Evolutionary conservation across 2,888 invertebrate species (phyloP).

Genomic region (Drosophila koepferae): DNA sequence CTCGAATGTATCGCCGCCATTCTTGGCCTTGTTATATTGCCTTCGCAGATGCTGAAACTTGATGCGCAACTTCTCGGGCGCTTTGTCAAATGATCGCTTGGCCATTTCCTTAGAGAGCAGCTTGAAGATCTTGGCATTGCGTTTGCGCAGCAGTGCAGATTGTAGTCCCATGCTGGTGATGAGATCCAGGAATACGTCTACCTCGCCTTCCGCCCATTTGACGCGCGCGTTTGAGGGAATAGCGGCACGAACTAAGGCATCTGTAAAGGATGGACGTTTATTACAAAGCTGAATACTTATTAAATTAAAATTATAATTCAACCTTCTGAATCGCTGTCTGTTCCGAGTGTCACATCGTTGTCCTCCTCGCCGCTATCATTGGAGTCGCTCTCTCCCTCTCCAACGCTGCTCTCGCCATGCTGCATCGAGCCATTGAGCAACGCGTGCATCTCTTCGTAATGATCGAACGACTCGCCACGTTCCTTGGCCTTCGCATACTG

Average conservation of each 20-base stretch:
- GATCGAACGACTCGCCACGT: slow-evolving; percentile 39
- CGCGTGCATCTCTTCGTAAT: slow-evolving; percentile 47
- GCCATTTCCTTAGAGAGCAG: slow-evolving; percentile 65
- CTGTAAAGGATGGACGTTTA: slow-evolving; percentile 9
- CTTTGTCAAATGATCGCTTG: slow-evolving; percentile 47
- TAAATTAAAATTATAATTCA: not conserved
- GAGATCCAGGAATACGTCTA: slow-evolving; percentile 56
- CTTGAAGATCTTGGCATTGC: slow-evolving; percentile 65
- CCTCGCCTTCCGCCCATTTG: slow-evolving; percentile 66
- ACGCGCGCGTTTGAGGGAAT: slow-evolving; percentile 50
- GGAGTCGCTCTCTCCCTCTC: slow-evolving; percentile 35
- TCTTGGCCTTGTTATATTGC: slow-evolving; percentile 57
- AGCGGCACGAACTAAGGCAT: slow-evolving; percentile 27
- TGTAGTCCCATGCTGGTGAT: slow-evolving; percentile 61
- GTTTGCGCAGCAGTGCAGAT: slow-evolving; percentile 60
- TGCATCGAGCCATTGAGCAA: slow-evolving; percentile 29
- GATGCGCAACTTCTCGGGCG: slow-evolving; percentile 68
- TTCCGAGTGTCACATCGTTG: slow-evolving; percentile 18
- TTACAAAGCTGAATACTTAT: not conserved
- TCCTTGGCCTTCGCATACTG: slow-evolving; percentile 49
- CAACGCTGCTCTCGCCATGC: slow-evolving; percentile 24
- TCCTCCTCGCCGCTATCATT: slow-evolving; percentile 52
- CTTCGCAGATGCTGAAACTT: slow-evolving; percentile 63
- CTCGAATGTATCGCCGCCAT: slow-evolving; percentile 62
- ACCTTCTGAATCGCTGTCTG: slow-evolving; percentile 60